Evolutionary conservation across 92 coral and sea anemone genomes (phyloP).

Genomic region (Porites evermanni): DNA sequence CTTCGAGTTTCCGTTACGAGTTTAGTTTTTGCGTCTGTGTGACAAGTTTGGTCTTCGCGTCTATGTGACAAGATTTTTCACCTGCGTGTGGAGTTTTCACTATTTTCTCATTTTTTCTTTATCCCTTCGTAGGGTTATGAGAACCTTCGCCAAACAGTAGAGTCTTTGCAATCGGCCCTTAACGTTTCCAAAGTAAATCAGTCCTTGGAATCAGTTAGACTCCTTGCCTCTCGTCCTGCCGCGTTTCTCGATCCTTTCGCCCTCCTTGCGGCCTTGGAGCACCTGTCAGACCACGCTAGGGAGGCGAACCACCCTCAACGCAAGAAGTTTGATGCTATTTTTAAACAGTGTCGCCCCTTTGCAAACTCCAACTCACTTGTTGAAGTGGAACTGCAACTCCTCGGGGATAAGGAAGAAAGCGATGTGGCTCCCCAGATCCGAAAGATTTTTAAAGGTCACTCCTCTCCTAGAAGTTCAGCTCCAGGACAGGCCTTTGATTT

Average conservation of each 20-base stretch:
- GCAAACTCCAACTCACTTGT: conserved; percentile 17
- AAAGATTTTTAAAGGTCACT: not conserved
- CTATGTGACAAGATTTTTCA: not conserved
- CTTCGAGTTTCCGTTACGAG: too few relatives aligned
- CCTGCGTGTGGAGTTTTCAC: not conserved
- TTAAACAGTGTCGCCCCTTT: conserved; percentile 23
- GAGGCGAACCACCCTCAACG: conserved; percentile 23
- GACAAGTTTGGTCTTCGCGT: not conserved
- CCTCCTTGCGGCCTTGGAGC: conserved; percentile 14
- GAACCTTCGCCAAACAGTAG: conserved; percentile 9
- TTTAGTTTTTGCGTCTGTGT: too few relatives aligned
- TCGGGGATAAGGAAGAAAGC: conserved; percentile 52
- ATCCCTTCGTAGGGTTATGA: not conserved
- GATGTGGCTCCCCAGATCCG: conserved; percentile 42
- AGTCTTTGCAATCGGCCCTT: conserved; percentile 33
- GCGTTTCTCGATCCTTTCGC: conserved; percentile 14
- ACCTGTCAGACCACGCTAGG: conserved; percentile 19
- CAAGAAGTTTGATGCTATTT: conserved; percentile 29
- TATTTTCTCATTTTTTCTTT: not conserved
- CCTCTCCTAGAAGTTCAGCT: not conserved
- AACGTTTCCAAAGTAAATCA: conserved; percentile 16
- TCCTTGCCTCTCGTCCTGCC: conserved; percentile 22
- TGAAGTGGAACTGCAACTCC: conserved; percentile 34
- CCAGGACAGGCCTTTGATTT: not conserved
- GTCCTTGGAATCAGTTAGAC: conserved; percentile 32